Conservation (phyloP, 64 coral and sea anemone genomes). For the Dendrophyllia cribrosa region DNA sequence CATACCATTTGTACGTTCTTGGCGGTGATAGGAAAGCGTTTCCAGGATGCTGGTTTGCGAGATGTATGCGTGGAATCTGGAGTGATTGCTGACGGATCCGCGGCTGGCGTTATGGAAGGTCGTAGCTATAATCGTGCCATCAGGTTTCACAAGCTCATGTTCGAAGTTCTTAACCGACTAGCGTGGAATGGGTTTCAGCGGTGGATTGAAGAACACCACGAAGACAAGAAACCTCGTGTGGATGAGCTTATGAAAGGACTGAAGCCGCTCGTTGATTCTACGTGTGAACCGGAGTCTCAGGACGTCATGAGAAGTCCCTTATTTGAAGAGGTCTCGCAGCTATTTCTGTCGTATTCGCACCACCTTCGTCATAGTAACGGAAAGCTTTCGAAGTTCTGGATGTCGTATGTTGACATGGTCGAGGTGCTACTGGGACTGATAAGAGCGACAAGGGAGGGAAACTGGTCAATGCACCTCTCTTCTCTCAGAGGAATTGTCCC, state of each 20-base stretch:
- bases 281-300: conserved; percentile 20
- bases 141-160: conserved; percentile 47
- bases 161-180: conserved; percentile 40
- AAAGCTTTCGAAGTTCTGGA: conserved; percentile 58
- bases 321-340: conserved; percentile 17
- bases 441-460: conserved; percentile 39
- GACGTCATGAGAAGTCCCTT: background rate
- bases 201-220: conserved; percentile 25
- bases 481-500: conserved; percentile 58
- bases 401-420: conserved; percentile 64
- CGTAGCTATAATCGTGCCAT: conserved; percentile 30
- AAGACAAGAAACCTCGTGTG: conserved; percentile 5
- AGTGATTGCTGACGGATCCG: conserved; percentile 40
- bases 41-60: conserved; percentile 49
- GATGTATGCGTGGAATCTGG: conserved; percentile 11
- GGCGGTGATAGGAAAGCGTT: conserved; percentile 41
- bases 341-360: background rate
- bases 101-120: conserved; percentile 56
- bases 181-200: conserved; percentile 15
- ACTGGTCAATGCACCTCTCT: conserved; percentile 69
- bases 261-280: background rate
- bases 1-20: conserved; percentile 55
- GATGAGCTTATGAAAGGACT: conserved; percentile 21
- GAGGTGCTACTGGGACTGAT: conserved; percentile 52
- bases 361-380: conserved; percentile 12